Percentiles rank a stretch among this genome's conserved stretches.
Conservation (phyloP, 1,140 invertebrate species). For the Bombus sylvicola region DNA sequence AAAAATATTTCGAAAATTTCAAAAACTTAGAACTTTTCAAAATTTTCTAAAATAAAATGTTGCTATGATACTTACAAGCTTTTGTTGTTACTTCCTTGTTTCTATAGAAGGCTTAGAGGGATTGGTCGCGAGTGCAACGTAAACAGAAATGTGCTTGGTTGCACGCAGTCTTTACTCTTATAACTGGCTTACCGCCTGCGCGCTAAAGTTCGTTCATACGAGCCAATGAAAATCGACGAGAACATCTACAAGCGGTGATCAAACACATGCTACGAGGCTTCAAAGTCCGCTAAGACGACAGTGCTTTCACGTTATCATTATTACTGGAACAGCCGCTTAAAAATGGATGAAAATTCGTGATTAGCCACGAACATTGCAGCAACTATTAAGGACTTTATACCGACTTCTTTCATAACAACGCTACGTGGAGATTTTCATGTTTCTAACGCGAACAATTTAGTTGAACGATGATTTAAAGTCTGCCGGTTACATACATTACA, state of each 20-base stretch:
- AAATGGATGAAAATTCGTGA: background rate
- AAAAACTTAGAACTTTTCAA: too few relatives aligned
- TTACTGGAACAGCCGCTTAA: background rate
- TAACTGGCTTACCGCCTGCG: constrained; percentile 54
- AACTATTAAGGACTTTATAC: constrained; percentile 9
- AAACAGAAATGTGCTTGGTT: constrained; percentile 24
- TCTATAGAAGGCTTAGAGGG: background rate
- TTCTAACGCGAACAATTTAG: background rate
- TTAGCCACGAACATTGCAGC: background rate
- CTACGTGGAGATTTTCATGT: background rate
- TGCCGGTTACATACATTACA: background rate
- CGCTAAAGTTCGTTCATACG: constrained; percentile 42
- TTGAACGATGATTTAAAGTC: background rate
- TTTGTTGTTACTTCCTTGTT: background rate
- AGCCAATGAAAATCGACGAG: constrained; percentile 50
- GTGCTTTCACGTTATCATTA: constrained; percentile 12
- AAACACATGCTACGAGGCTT: constrained; percentile 14
- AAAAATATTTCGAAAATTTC: background rate
- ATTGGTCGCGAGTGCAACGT: constrained; percentile 1
- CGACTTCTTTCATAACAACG: too few relatives aligned
- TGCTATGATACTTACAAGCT: constrained; percentile 22
- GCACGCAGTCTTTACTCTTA: constrained; percentile 43
- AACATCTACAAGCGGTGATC: background rate
- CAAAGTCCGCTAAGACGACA: constrained; percentile 38
- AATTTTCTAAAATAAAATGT: background rate